A percentile compares a stretch with the other conserved stretches of the same genome.
phyloP scores from a whole-genome alignment of 2,888 invertebrate species.

The Dexiosoma caninum region DNA sequence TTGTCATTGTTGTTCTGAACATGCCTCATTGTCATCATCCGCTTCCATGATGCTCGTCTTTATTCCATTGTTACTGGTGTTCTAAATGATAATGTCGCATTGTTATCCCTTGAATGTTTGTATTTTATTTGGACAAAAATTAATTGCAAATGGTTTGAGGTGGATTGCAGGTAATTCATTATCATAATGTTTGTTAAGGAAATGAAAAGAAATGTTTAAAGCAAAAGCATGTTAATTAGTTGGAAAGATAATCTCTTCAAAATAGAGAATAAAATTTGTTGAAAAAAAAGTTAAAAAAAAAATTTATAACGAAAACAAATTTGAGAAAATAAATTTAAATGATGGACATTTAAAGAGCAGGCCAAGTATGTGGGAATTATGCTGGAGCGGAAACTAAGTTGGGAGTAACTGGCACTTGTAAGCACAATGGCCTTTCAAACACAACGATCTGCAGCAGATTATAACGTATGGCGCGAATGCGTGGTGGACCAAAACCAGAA shows the following conservation, averaged over 20 bases:
- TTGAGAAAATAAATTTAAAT: too few relatives aligned
- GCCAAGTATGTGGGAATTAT: too few relatives aligned
- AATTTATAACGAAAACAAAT: too few relatives aligned
- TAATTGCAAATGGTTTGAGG: conserved; percentile 38
- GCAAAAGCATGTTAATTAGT: conserved; percentile 1
- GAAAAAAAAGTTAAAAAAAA: too few relatives aligned
- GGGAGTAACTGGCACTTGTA: too few relatives aligned
- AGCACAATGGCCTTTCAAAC: too few relatives aligned
- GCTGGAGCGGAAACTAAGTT: too few relatives aligned
- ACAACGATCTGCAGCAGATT: too few relatives aligned
- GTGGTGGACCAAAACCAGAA: too few relatives aligned
- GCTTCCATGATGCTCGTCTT: not conserved
- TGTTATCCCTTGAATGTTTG: conserved; percentile 15
- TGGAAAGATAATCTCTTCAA: not conserved
- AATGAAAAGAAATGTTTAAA: too few relatives aligned
- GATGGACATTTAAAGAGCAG: too few relatives aligned
- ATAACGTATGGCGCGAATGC: too few relatives aligned
- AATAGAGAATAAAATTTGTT: not conserved
- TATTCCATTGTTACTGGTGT: conserved; percentile 41
- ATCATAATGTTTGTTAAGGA: conserved; percentile 29
- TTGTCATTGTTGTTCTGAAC: conserved; percentile 22
- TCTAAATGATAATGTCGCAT: conserved; percentile 47
- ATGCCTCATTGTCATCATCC: conserved; percentile 1
- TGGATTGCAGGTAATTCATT: conserved; percentile 55
- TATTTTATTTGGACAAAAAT: conserved; percentile 23